These are phyloP conservation scores for Drosophila arawakana DNA, from an alignment of 1,140 invertebrate species.

Conservation along the genomic window DNA sequence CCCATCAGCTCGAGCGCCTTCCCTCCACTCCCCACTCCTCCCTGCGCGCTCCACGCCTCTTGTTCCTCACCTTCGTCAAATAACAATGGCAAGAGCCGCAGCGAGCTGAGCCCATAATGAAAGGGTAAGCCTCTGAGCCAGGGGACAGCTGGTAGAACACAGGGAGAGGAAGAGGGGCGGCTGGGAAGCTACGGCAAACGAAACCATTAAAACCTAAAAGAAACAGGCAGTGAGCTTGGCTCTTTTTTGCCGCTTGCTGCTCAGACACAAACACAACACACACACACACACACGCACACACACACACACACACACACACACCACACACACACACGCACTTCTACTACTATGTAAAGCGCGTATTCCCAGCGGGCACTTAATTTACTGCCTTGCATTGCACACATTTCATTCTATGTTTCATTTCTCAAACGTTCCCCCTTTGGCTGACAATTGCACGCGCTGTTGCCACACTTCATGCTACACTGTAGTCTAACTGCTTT, in stretches of 20 bases:
- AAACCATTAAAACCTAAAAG: constrained; percentile 54
- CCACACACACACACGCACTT: constrained; percentile 25
- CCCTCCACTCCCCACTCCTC: not conserved
- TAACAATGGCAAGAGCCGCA: constrained; percentile 26
- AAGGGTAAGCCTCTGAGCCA: constrained; percentile 65
- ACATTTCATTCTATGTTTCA: constrained; percentile 55
- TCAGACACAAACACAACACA: constrained; percentile 34
- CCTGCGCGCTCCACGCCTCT: not conserved
- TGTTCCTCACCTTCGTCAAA: not conserved
- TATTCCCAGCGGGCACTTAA: constrained; percentile 80
- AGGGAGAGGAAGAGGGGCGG: not conserved
- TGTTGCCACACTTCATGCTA: constrained; percentile 62
- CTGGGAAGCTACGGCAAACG: constrained; percentile 21
- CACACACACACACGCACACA: not conserved
- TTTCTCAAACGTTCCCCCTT: constrained; percentile 57
- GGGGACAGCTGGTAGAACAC: constrained; percentile 5
- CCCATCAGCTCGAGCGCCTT: not conserved
- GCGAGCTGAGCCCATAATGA: constrained; percentile 62
- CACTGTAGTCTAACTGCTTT: not conserved
- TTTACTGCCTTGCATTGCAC: constrained; percentile 66
- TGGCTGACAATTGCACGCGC: constrained; percentile 22
- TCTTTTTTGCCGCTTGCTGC: constrained; percentile 14
- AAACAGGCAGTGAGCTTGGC: constrained; percentile 28
- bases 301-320: constrained; percentile 3
- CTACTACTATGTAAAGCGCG: constrained; percentile 21